Evolutionary conservation across 2,888 invertebrate species (phyloP), one percentile per base, ranked within the genome.

Genomic region (Epistrophe grossulariae): DNA sequence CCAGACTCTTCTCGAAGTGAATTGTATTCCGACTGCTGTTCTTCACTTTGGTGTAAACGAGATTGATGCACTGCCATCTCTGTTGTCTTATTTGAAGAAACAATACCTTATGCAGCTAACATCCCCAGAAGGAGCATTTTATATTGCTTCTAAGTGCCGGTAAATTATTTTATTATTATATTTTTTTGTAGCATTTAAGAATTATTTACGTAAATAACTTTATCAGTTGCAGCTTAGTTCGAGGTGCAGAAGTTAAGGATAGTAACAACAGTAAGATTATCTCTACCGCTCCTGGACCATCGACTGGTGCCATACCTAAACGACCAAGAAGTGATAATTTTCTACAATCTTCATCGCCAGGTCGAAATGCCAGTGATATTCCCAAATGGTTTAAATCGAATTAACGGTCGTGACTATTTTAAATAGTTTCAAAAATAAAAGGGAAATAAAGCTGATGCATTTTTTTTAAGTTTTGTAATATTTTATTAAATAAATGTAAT

Each of bases 1-100:
- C 74, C 94, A 94, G 89, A 94, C 95, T n/a, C 93, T 97, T 71
- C 91, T 96, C 11, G 96, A 97, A 91, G 94, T 95, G 11, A 95
- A 95, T 90, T 96, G 96, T 91, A 96, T 97, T 7, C 97, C 97
- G 40, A 95, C 96, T 89, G 96, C 96, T 19, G 94, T 96, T 76
- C 92, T 97, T 91, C 95, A 97, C 92, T 97, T 96, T 91, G 95
- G 95, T 79, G 94, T 94, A 89, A 90, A 93, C 10, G 92, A 93
- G 57, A 91, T 91, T 52, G 88, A 90, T n/a, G 91, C 90, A 28
- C 82, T 92, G 64, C 91, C 93, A 60, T 91, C 91, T 19, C 74
- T 89, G 8, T n/a, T 72, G 19, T 71, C 48, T n/a, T 95, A 94
- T 91, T 92, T 97, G 10, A 95, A 94, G 91, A 91, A 94, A 43